Evolutionary conservation across 2,113 vertebrate species (phyloP).

Genomic region (rabbit (Oryctolagus cuniculus)): mOryCun1.1 NC_091441.1:100229001-100229500

Average conservation of each 20-base stretch:
- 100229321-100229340: slow-evolving; percentile 30
- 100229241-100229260: not conserved
- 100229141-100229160: not conserved
- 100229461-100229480: slow-evolving; percentile 17
- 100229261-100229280: not conserved
- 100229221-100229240: not conserved
- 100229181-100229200: not conserved
- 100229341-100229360: not conserved
- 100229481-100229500: not conserved
- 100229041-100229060: slow-evolving; percentile 31
- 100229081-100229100: not conserved
- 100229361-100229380: not conserved
- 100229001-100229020: not conserved
- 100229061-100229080: not conserved
- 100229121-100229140: slow-evolving; percentile 47
- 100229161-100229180: not conserved
- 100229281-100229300: not conserved
- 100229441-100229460: slow-evolving; percentile 11
- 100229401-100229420: slow-evolving; percentile 35
- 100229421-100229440: slow-evolving; percentile 29
- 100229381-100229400: not conserved
- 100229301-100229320: not conserved
- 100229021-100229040: slow-evolving; percentile 30
- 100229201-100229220: not conserved
- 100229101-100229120: slow-evolving; percentile 8